These are phyloP conservation scores for Frieseomelitta varia DNA, from an alignment of 1,140 invertebrate genomes.

Conservation along the genomic window DNA sequence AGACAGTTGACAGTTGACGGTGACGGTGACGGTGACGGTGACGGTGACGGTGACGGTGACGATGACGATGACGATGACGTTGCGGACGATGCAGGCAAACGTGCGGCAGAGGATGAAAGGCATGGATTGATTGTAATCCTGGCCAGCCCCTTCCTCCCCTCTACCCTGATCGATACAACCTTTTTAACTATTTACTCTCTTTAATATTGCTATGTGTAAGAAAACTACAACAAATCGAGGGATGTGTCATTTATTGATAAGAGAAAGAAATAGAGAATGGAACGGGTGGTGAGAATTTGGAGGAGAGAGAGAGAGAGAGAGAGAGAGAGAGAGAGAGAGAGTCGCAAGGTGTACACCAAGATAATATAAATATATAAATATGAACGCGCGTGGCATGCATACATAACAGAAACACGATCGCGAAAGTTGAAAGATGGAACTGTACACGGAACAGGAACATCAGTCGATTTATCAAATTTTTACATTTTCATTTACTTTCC, in stretches of 20 bases:
- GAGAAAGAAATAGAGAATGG: slow-evolving; percentile 32
- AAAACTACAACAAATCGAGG: slow-evolving; percentile 62
- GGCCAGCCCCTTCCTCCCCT: slow-evolving; percentile 45
- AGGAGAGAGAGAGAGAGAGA: slow-evolving; percentile 1
- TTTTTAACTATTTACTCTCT: slow-evolving; percentile 75
- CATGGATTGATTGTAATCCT: slow-evolving; percentile 58
- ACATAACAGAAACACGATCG: slow-evolving; percentile 3
- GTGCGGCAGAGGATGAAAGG: slow-evolving; percentile 66
- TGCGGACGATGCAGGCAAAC: slow-evolving; percentile 51
- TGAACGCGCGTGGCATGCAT: slow-evolving; percentile 18
- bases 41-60: neutral
- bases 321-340: slow-evolving; percentile 12
- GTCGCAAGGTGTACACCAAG: slow-evolving; percentile 18
- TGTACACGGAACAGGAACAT: neutral
- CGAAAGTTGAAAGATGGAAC: slow-evolving; percentile 4
- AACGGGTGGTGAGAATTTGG: neutral
- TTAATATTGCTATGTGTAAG: slow-evolving; percentile 73
- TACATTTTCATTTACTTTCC: neutral
- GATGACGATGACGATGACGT: neutral
- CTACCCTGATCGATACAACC: slow-evolving; percentile 62
- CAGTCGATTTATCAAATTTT: neutral
- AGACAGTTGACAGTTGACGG: neutral
- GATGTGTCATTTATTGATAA: slow-evolving; percentile 64
- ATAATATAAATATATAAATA: slow-evolving; percentile 30
- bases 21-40: neutral